Conservation (phyloP, 2,888 invertebrate species). For the Acholoe squamosa region DNA sequence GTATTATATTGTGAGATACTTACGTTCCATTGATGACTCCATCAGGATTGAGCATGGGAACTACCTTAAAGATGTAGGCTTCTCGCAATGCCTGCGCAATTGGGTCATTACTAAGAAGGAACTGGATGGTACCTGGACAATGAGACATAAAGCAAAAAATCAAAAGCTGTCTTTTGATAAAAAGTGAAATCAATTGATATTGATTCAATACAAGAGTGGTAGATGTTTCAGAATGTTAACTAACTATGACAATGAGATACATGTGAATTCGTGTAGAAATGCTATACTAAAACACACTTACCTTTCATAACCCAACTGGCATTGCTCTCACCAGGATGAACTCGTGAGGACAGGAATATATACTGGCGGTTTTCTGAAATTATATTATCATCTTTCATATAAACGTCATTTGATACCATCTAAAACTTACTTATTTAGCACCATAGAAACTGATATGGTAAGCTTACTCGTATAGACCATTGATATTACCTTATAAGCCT, state of each 20-base stretch:
- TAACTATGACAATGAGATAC: too few relatives aligned
- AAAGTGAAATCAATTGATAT: too few relatives aligned
- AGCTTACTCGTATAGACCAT: too few relatives aligned
- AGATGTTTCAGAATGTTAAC: too few relatives aligned
- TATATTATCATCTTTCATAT: too few relatives aligned
- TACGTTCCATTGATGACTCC: conserved; percentile 94
- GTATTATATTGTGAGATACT: conserved; percentile 67
- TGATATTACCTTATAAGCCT: too few relatives aligned
- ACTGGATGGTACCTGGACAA: conserved; percentile 86
- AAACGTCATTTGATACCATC: too few relatives aligned
- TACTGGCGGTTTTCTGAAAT: conserved; percentile 76
- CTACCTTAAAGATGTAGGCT: conserved; percentile 91
- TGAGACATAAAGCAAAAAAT: background rate
- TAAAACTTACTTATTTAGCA: too few relatives aligned
- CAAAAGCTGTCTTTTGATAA: too few relatives aligned
- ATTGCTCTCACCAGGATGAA: conserved; percentile 95
- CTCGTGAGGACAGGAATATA: conserved; percentile 90
- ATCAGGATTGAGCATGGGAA: conserved; percentile 94
- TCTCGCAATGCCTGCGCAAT: conserved; percentile 87
- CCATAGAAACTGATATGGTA: too few relatives aligned
- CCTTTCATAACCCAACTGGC: conserved; percentile 94
- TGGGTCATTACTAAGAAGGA: conserved; percentile 86
- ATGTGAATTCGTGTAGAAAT: too few relatives aligned
- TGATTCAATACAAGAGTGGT: too few relatives aligned
- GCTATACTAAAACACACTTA: conserved; percentile 66